A percentile compares a stretch with the other conserved stretches of the same genome.
Conservation (phyloP, 2,113 vertebrate species). For the Arothron firmamentum region DNA sequence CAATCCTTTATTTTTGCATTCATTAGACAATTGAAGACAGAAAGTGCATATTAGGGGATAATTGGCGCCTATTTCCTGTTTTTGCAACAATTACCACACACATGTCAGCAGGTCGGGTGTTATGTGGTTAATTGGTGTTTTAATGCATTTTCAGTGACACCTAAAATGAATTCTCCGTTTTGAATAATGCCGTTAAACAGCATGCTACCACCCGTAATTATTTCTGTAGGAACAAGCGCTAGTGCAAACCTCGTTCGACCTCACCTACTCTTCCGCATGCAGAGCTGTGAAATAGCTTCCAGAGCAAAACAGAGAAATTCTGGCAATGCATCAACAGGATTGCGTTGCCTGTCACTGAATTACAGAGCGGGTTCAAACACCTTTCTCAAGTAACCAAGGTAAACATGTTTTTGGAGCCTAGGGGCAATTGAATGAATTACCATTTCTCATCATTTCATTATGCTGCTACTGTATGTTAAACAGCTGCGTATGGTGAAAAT, state of each 20-base stretch:
- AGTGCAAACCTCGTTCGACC: conserved; percentile 57
- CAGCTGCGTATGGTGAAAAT: conserved; percentile 23
- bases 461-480: conserved; percentile 35
- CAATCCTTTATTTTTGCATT: conserved; percentile 53
- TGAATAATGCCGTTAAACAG: conserved; percentile 64
- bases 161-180: conserved; percentile 64
- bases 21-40: conserved; percentile 30
- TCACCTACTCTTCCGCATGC: conserved; percentile 51
- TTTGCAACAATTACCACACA: conserved; percentile 44
- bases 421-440: conserved; percentile 62
- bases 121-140: conserved; percentile 71
- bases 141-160: conserved; percentile 65
- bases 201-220: conserved; percentile 62
- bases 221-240: conserved; percentile 51
- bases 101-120: conserved; percentile 62
- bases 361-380: conserved; percentile 57
- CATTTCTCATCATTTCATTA: conserved; percentile 55
- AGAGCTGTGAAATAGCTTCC: conserved; percentile 62
- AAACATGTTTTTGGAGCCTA: conserved; percentile 62
- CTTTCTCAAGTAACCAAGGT: conserved; percentile 57
- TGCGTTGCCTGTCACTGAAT: conserved; percentile 53
- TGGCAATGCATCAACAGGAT: conserved; percentile 50
- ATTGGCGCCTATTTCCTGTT: conserved; percentile 42
- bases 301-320: conserved; percentile 48
- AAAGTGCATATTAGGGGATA: conserved; percentile 41